Conservation (phyloP, 2,888 invertebrate species). For the Ischnus inquisitorius region DNA sequence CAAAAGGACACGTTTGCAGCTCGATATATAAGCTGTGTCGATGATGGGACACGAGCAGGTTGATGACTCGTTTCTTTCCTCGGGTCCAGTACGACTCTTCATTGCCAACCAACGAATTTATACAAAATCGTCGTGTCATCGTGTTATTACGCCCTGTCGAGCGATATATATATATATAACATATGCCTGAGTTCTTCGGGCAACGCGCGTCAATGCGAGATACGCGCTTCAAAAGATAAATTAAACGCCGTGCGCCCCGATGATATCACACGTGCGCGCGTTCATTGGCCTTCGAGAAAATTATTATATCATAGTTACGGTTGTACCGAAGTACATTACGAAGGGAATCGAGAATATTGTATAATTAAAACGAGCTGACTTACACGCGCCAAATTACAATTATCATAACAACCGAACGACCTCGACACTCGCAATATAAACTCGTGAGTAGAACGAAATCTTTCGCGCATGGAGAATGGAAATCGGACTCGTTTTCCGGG, state of each 20-base stretch:
- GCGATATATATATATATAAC: conserved; percentile 12
- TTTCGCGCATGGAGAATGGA: conserved; percentile 46
- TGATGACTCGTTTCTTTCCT: conserved; percentile 49
- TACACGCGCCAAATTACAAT: conserved; percentile 43
- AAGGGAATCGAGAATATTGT: conserved; percentile 1
- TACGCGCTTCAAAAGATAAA: conserved; percentile 12
- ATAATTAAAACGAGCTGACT: conserved; percentile 30
- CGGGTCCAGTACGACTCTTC: conserved; percentile 16
- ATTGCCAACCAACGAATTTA: background rate
- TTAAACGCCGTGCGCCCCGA: conserved; percentile 7
- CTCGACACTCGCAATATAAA: conserved; percentile 29
- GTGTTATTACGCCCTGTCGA: conserved; percentile 69
- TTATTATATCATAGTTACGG: conserved; percentile 20
- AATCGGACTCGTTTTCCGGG: conserved; percentile 53
- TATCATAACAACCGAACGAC: conserved; percentile 33
- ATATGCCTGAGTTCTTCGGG: conserved; percentile 18
- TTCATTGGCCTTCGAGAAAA: conserved; percentile 18
- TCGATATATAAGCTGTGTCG: background rate
- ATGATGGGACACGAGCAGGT: conserved; percentile 34
- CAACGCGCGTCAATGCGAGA: conserved; percentile 11
- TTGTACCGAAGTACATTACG: conserved; percentile 17
- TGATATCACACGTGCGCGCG: background rate
- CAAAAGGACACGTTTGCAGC: background rate
- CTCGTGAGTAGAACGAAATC: conserved; percentile 31
- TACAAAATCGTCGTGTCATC: conserved; percentile 65